These are phyloP conservation scores for Sebastiscus tertius DNA, from an alignment of 2,797 vertebrate species.

Conservation along the genomic window DNA sequence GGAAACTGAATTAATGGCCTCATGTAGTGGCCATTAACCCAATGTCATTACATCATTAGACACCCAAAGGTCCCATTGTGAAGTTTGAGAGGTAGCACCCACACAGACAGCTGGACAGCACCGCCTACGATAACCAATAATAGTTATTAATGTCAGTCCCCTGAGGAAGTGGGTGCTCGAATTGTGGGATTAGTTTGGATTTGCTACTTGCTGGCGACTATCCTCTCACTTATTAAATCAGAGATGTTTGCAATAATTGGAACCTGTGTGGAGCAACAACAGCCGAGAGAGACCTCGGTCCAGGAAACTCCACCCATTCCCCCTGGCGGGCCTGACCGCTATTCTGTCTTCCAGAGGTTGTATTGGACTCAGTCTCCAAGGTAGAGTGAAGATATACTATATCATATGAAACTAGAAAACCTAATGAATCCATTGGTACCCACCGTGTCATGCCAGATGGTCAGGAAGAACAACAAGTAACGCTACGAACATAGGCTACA, in stretches of 20 bases:
- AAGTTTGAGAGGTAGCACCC: neutral
- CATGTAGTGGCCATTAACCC: neutral
- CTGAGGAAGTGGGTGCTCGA: neutral
- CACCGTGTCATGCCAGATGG: too few relatives aligned
- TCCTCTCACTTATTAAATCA: neutral
- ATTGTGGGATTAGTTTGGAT: neutral
- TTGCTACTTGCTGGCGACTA: neutral
- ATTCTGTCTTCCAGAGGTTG: too few relatives aligned
- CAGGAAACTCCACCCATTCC: too few relatives aligned
- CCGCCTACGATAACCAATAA: neutral
- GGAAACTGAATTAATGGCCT: constrained; percentile 13
- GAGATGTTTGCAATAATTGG: neutral
- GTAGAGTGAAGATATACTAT: too few relatives aligned
- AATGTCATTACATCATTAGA: neutral
- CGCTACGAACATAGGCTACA: too few relatives aligned
- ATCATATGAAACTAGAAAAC: too few relatives aligned
- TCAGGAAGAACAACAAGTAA: too few relatives aligned
- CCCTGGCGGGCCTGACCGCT: too few relatives aligned
- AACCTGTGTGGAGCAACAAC: neutral
- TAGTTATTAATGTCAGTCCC: neutral
- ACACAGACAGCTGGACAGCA: neutral
- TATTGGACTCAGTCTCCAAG: too few relatives aligned
- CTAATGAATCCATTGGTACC: too few relatives aligned
- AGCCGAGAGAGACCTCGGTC: too few relatives aligned
- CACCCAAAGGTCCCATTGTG: neutral